Conservation (phyloP, 2,113 vertebrate species). For the Myotis davidii region DNA sequence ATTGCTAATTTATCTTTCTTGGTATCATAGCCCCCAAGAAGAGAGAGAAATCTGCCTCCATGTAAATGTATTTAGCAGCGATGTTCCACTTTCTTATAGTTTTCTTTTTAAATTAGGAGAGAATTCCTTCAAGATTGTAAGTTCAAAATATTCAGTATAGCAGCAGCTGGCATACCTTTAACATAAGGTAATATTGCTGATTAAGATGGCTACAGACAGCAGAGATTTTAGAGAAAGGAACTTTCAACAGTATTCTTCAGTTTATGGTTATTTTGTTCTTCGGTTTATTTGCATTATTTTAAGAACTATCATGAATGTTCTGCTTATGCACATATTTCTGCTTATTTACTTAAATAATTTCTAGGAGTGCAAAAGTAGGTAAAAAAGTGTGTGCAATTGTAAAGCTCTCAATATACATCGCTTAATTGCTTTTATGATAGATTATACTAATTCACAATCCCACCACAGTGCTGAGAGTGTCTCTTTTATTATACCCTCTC, state of each 20-base stretch:
- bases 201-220: background rate
- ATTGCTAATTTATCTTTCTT: background rate
- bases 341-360: constrained; percentile 58
- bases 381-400: constrained; percentile 39
- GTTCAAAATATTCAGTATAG: constrained; percentile 36
- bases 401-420: constrained; percentile 23
- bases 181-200: background rate
- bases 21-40: background rate
- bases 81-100: background rate
- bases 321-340: constrained; percentile 36
- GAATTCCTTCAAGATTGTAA: constrained; percentile 31
- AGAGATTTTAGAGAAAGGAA: background rate
- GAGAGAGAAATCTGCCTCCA: background rate
- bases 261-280: constrained; percentile 44
- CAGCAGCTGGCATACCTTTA: background rate
- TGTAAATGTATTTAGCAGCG: background rate
- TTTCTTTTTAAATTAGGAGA: background rate
- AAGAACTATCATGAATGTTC: background rate
- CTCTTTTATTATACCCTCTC: background rate
- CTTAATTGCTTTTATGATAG: constrained; percentile 41
- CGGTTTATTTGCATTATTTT: constrained; percentile 53
- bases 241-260: constrained; percentile 30
- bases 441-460: constrained; percentile 15
- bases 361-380: constrained; percentile 29
- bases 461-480: background rate